Conservation (phyloP, 2,113 vertebrate genomes). For the Haplotaxodon microlepis region DNA sequence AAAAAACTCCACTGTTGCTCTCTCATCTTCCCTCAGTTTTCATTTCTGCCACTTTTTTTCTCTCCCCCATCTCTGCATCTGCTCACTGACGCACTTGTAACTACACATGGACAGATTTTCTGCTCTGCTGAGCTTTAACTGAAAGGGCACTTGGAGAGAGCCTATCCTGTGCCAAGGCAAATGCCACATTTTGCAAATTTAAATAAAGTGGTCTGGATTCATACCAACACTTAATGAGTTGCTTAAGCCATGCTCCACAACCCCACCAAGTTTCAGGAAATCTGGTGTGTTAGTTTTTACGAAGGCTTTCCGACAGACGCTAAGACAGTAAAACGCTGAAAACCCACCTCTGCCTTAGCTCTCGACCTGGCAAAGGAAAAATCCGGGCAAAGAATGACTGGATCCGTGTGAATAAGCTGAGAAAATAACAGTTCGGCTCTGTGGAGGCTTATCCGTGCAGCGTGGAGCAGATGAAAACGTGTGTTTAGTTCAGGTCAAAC, state of each 20-base stretch:
- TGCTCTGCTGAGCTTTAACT: neutral
- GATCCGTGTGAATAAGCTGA: conserved; percentile 15
- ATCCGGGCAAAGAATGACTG: neutral
- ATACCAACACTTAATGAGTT: neutral
- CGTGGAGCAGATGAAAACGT: conserved; percentile 10
- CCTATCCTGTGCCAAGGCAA: neutral
- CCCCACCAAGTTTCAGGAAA: neutral
- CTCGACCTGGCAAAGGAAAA: neutral
- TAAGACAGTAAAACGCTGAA: neutral
- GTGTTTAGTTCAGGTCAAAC: conserved; percentile 35
- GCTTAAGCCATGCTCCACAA: neutral
- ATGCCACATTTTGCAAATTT: neutral
- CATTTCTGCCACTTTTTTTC: neutral
- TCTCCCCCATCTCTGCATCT: neutral
- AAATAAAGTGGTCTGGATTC: neutral
- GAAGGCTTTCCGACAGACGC: neutral
- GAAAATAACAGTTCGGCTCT: neutral
- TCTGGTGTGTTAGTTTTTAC: neutral
- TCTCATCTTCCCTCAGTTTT: neutral
- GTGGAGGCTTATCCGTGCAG: neutral
- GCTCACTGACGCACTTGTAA: neutral
- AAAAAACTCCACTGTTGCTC: neutral
- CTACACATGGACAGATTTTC: neutral
- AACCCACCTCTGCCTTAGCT: neutral
- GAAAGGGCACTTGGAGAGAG: neutral